phyloP scores from a whole-genome alignment of 2,888 invertebrate genomes.

The Brachyopa scutellaris region DNA sequence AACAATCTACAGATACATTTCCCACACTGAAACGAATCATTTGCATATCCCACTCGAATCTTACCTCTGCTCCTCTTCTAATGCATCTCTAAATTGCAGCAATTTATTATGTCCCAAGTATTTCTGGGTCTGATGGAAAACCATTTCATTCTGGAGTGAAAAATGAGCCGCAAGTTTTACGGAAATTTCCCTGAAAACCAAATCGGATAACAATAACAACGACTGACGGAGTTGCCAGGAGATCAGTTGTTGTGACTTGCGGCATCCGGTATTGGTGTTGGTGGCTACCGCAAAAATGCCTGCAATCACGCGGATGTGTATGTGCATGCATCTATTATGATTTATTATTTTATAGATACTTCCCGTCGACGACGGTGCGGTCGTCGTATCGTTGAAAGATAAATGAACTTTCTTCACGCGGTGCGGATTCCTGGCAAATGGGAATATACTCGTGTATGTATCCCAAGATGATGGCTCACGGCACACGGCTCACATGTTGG shows the following conservation, averaged over 20 bases:
- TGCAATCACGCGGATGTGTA: constrained; percentile 14
- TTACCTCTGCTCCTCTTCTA: constrained; percentile 20
- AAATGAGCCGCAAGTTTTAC: constrained; percentile 21
- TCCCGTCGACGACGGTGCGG: constrained; percentile 21
- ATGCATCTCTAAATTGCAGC: constrained; percentile 15
- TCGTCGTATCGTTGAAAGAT: constrained; percentile 7
- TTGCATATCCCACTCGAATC: neutral
- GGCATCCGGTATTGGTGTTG: constrained; percentile 8
- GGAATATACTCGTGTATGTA: too few relatives aligned
- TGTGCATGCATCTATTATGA: constrained; percentile 48
- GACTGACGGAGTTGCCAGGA: constrained; percentile 16
- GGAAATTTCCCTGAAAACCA: constrained; percentile 40
- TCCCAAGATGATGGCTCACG: constrained; percentile 1
- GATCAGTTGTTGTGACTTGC: constrained; percentile 33
- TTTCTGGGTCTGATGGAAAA: neutral
- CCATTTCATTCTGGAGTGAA: constrained; percentile 10
- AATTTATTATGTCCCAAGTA: constrained; percentile 27
- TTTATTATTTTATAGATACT: constrained; percentile 53
- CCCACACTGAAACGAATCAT: neutral
- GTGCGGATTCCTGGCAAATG: neutral
- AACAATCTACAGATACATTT: neutral
- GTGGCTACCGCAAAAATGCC: constrained; percentile 57
- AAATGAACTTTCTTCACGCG: constrained; percentile 26
- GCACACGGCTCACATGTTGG: neutral
- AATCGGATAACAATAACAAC: constrained; percentile 31